phyloP scores from a whole-genome alignment of 2,888 invertebrate genomes.

The Copidosoma aretas region DNA sequence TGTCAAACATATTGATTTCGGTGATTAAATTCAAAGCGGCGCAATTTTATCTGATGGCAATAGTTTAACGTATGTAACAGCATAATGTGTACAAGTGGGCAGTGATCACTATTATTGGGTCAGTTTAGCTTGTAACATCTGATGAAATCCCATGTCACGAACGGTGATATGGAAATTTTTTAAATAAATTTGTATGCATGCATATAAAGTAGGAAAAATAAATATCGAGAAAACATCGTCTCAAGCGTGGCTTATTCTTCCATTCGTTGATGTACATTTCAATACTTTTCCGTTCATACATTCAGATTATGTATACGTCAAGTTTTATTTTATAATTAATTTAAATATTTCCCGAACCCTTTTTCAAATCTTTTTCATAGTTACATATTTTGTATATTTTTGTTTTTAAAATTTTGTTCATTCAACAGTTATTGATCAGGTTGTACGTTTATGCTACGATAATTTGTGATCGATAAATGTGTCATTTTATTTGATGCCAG shows the following conservation, averaged over 20 bases:
- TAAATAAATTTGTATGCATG: not conserved
- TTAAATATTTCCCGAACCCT: not conserved
- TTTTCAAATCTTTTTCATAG: not conserved
- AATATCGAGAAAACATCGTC: not conserved
- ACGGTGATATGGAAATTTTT: not conserved
- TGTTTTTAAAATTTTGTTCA: not conserved
- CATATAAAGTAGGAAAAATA: not conserved
- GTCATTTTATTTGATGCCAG: constrained; percentile 16
- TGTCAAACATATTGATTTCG: constrained; percentile 53
- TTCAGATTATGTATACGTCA: not conserved
- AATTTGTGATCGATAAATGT: constrained; percentile 3
- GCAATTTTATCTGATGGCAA: constrained; percentile 21
- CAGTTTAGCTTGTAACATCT: not conserved
- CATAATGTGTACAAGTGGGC: constrained; percentile 2
- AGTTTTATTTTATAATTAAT: not conserved
- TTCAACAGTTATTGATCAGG: not conserved
- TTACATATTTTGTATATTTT: not conserved
- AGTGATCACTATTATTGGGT: constrained; percentile 3
- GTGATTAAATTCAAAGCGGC: constrained; percentile 37
- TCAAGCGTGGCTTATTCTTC: not conserved
- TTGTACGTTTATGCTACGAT: not conserved
- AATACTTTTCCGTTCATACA: not conserved
- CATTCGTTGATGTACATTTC: too few species aligned
- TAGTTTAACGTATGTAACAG: not conserved
- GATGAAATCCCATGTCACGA: not conserved